These are phyloP conservation scores for Pao palembangensis DNA, from an alignment of 2,113 vertebrate species.

Conservation along the genomic window DNA sequence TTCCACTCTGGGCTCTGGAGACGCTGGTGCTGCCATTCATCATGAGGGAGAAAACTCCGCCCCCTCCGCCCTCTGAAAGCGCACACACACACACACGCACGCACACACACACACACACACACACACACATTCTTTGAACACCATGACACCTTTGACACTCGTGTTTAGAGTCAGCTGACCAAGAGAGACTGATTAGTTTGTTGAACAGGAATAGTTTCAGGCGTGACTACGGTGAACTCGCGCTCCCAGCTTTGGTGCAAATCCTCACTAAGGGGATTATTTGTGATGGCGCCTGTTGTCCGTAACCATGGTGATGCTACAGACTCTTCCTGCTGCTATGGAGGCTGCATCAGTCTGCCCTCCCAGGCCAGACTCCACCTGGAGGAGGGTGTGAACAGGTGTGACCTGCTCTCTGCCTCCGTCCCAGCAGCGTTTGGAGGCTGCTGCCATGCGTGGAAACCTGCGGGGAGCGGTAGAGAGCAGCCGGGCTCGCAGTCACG, in stretches of 20 bases:
- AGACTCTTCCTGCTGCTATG: not conserved
- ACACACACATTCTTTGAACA: too few species aligned
- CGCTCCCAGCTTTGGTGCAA: too few species aligned
- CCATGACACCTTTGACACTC: too few species aligned
- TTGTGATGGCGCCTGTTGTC: not conserved
- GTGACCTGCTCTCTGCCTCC: too few species aligned
- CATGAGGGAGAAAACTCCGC: conserved; percentile 34
- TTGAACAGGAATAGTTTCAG: too few species aligned
- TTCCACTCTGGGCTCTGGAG: conserved; percentile 50
- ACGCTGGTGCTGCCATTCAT: conserved; percentile 77
- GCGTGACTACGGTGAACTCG: too few species aligned
- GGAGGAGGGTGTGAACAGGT: too few species aligned
- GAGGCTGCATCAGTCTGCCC: too few species aligned
- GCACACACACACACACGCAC: conserved; percentile 7
- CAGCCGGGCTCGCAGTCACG: not conserved
- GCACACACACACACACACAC: not conserved
- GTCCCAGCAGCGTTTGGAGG: not conserved
- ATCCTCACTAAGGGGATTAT: too few species aligned
- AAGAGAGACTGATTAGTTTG: too few species aligned
- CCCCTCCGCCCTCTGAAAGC: conserved; percentile 15
- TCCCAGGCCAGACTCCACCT: not conserved
- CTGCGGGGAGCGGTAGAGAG: not conserved
- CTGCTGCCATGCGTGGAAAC: not conserved
- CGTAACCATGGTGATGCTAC: not conserved
- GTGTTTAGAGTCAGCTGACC: too few species aligned